phyloP scores from a whole-genome alignment of 2,888 invertebrate genomes.

The Digitonthophagus gazella region DNA sequence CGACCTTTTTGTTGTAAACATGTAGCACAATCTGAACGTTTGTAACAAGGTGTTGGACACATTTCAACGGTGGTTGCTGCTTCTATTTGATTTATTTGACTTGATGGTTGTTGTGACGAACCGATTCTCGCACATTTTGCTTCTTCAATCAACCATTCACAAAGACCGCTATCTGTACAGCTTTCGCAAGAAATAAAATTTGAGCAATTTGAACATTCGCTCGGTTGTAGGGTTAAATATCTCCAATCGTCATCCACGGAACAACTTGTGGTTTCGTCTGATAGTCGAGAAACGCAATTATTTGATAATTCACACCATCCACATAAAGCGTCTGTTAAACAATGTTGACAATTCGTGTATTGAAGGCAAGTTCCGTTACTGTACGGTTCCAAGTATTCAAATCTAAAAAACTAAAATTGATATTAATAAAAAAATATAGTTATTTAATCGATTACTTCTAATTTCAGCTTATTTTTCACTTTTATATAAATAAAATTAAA shows the following conservation, averaged over 20 bases:
- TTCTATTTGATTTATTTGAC: too few species aligned
- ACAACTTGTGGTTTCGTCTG: slow-evolving; percentile 67
- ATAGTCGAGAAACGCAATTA: slow-evolving; percentile 65
- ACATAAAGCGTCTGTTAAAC: slow-evolving; percentile 83
- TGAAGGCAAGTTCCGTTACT: slow-evolving; percentile 73
- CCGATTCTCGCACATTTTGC: slow-evolving; percentile 82
- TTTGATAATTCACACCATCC: slow-evolving; percentile 87
- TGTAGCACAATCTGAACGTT: slow-evolving; percentile 71
- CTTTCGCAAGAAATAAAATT: slow-evolving; percentile 86
- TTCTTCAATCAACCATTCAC: slow-evolving; percentile 92
- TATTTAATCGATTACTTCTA: too few species aligned
- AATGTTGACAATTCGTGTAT: slow-evolving; percentile 82
- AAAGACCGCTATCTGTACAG: slow-evolving; percentile 69
- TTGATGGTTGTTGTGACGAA: too few species aligned
- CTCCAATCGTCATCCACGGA: slow-evolving; percentile 62
- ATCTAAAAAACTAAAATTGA: slow-evolving; percentile 65
- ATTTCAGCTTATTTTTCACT: too few species aligned
- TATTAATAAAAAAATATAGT: too few species aligned
- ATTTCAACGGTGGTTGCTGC: slow-evolving; percentile 65
- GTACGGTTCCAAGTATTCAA: slow-evolving; percentile 86
- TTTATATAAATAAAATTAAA: too few species aligned
- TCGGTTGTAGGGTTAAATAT: slow-evolving; percentile 77
- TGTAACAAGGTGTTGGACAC: slow-evolving; percentile 81
- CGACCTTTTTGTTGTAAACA: slow-evolving; percentile 82
- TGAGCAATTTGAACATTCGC: slow-evolving; percentile 83